Base-by-base conservation (phyloP, 2,797 vertebrate species). In the Fistularia commersonii region DNA sequence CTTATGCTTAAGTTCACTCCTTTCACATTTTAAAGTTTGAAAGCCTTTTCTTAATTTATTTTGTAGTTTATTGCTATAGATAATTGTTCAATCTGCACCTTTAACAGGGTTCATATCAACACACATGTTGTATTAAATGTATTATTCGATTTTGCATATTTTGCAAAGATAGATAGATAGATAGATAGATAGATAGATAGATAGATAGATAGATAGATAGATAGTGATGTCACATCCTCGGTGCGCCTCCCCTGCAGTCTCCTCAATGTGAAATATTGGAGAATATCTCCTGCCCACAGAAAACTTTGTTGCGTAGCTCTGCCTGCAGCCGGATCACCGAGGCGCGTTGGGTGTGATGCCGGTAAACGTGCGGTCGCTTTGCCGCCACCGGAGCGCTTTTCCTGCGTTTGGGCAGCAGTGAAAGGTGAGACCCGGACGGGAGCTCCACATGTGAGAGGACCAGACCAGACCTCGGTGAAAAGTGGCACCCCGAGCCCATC, bases 211-310 rank as follows among this genome's bases (percentile, higher is more conserved):
- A 14, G 14, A 42, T 7, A n/a, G 11, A 40, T 12, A 11, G 39
- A 40, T 70, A 58, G 76, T 93, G 92, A 93, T 88, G 93, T 93
- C 91, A 93, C 87, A 88, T 87, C 89, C 89, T 87, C 69, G 59
- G 56, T 62, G 80, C 80, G 69, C 87, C 84, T 87, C 76, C 85
- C 66, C 76, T 81, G 75, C 84, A 80, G 79, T 71, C 59, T 65
- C 44, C 51, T 54, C 33, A 44, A 51, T 46, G 35, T 58, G 45
- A 57, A 6, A 57, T 8, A 64, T n/a, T n/a, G n/a, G 50, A 79
- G 61, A 67, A 69, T 64, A 57, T 53, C 45, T 58, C 64, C 44
- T n/a, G n/a, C n/a, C n/a, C n/a, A n/a, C n/a, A n/a, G n/a, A 23
- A 23, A 23, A 23, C 23, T 23, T 23, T 23, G 23, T 23, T 57